Conservation (phyloP, 2,888 invertebrate genomes). For the Drosophila greeni region DNA sequence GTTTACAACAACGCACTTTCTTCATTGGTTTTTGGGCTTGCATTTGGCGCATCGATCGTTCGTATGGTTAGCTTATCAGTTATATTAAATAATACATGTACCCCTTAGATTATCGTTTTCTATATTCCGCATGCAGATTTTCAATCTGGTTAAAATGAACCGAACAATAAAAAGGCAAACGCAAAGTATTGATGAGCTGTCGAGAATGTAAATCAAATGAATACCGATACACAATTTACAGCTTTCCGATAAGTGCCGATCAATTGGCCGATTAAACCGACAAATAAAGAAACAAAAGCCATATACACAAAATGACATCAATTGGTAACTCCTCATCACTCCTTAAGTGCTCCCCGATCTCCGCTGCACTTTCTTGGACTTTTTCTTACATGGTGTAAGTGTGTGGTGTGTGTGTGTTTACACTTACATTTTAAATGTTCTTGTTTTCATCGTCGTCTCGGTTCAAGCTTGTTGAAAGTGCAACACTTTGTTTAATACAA, state of each 20-base stretch:
- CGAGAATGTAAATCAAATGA: slow-evolving; percentile 16
- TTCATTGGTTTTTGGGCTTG: slow-evolving; percentile 48
- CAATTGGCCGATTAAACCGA: slow-evolving; percentile 34
- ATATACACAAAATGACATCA: slow-evolving; percentile 68
- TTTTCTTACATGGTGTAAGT: slow-evolving; percentile 39
- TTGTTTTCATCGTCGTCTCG: slow-evolving; percentile 19
- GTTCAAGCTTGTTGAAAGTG: slow-evolving; percentile 55
- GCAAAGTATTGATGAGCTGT: slow-evolving; percentile 20
- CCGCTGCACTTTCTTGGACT: slow-evolving; percentile 43
- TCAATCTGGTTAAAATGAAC: slow-evolving; percentile 18
- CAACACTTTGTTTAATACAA: slow-evolving; percentile 68
- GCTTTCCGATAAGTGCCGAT: slow-evolving; percentile 4
- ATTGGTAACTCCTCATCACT: slow-evolving; percentile 34
- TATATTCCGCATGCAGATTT: slow-evolving; percentile 14
- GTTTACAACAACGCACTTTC: slow-evolving; percentile 45
- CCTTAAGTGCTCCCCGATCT: slow-evolving; percentile 36
- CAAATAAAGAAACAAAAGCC: slow-evolving; percentile 49
- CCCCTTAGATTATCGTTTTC: slow-evolving; percentile 42
- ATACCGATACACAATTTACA: slow-evolving; percentile 10
- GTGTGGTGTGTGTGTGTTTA: slow-evolving; percentile 24
- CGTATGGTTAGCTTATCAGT: slow-evolving; percentile 47
- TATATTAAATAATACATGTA: slow-evolving; percentile 51
- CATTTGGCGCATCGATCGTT: slow-evolving; percentile 61
- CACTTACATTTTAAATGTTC: slow-evolving; percentile 38
- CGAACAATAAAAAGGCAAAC: slow-evolving; percentile 27